Evolutionary conservation across 2,797 vertebrate genomes (phyloP).

Genomic region (Phataginus tetradactyla): DNA sequence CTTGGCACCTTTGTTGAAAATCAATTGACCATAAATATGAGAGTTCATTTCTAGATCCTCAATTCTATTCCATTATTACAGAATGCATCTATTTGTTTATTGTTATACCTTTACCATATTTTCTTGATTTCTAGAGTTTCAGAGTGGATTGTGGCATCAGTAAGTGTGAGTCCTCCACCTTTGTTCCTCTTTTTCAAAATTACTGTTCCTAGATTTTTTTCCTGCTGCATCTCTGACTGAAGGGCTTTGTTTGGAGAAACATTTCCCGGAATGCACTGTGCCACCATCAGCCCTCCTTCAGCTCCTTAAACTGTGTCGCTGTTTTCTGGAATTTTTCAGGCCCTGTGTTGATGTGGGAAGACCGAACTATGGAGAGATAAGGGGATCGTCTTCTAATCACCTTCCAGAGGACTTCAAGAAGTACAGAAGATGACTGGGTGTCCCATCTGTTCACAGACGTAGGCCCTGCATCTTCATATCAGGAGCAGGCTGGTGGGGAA

Average conservation of each 20-base stretch:
- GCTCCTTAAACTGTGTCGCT: not conserved
- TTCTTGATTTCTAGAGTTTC: conserved; percentile 2
- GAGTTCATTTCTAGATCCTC: not conserved
- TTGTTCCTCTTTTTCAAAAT: not conserved
- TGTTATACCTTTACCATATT: not conserved
- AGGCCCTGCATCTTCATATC: not conserved
- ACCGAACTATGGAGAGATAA: not conserved
- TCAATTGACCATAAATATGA: not conserved
- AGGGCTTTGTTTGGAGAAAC: not conserved
- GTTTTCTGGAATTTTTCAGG: not conserved
- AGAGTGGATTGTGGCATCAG: not conserved
- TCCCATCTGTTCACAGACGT: not conserved
- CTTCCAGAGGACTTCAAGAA: not conserved
- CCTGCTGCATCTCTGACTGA: not conserved
- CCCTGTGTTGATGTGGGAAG: not conserved
- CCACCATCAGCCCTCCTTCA: not conserved
- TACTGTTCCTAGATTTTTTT: not conserved
- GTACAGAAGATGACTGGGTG: not conserved
- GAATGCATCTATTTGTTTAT: not conserved
- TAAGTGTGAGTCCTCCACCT: not conserved
- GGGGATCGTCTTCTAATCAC: not conserved
- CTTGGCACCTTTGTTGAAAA: not conserved
- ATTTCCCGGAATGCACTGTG: not conserved
- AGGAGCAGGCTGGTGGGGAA: not conserved
- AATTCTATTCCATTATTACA: not conserved